Percentiles rank a stretch among this genome's conserved stretches.
phyloP scores from a whole-genome alignment of 2,797 vertebrate genomes.

The Sardinella longiceps region DNA sequence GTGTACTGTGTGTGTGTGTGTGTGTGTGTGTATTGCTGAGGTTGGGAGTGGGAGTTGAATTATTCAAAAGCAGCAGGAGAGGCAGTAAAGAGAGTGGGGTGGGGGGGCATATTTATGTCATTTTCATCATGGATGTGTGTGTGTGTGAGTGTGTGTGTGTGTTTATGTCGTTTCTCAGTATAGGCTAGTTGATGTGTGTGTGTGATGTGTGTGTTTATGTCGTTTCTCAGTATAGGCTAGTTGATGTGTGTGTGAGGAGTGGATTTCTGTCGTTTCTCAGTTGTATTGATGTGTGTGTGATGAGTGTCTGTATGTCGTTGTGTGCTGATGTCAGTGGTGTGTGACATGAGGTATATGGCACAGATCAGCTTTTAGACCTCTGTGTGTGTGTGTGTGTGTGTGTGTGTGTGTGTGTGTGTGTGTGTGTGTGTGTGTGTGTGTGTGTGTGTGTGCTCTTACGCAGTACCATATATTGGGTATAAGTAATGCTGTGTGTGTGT shows the following conservation, averaged over 20 bases:
- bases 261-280: background rate
- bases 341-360: too few relatives aligned
- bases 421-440: background rate
- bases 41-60: background rate
- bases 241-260: background rate
- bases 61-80: conserved; percentile 19
- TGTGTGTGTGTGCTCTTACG: background rate
- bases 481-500: background rate
- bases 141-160: background rate
- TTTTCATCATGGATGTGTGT: background rate
- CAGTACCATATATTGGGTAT: too few relatives aligned
- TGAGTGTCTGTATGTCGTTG: too few relatives aligned
- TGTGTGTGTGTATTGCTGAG: background rate
- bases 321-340: too few relatives aligned
- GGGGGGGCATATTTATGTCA: background rate
- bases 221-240: too few relatives aligned
- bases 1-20: background rate
- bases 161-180: background rate
- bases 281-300: background rate
- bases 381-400: background rate
- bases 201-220: too few relatives aligned
- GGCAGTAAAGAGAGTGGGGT: background rate
- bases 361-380: too few relatives aligned
- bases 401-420: background rate
- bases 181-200: too few relatives aligned